A percentile compares a stretch with the other conserved stretches of the same genome.
Conservation (phyloP, 2,797 vertebrate genomes). For the Erethizon dorsatum region DNA sequence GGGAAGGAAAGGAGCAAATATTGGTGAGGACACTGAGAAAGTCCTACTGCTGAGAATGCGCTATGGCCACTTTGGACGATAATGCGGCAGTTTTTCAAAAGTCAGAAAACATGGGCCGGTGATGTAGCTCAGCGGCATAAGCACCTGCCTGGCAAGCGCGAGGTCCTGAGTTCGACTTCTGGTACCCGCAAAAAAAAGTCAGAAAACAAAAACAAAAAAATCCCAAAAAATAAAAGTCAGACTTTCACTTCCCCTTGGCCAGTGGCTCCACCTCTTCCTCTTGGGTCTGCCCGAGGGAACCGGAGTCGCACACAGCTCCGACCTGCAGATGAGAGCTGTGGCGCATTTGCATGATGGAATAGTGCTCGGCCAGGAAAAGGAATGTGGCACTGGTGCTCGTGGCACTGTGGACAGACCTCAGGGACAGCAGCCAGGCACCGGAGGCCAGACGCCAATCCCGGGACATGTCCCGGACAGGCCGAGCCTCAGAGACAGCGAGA, state of each 20-base stretch:
- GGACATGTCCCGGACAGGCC: background rate
- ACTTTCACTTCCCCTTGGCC: background rate
- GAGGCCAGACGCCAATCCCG: background rate
- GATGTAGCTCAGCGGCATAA: too few relatives aligned
- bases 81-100: background rate
- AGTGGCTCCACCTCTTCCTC: background rate
- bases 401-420: background rate
- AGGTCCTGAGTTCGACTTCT: too few relatives aligned
- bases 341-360: accelerated
- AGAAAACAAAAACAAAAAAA: too few relatives aligned
- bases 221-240: too few relatives aligned
- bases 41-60: background rate
- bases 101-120: background rate
- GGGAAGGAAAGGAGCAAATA: background rate
- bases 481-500: background rate
- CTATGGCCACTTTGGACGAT: background rate
- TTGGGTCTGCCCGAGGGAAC: background rate
- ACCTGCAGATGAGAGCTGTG: accelerated
- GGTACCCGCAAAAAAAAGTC: too few relatives aligned
- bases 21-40: background rate
- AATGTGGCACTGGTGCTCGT: background rate
- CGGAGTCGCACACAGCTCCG: accelerated
- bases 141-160: too few relatives aligned
- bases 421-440: background rate
- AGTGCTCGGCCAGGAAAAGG: background rate